phyloP scores from a whole-genome alignment of 2,113 vertebrate genomes.

The Dryoscopus gambensis region DNA sequence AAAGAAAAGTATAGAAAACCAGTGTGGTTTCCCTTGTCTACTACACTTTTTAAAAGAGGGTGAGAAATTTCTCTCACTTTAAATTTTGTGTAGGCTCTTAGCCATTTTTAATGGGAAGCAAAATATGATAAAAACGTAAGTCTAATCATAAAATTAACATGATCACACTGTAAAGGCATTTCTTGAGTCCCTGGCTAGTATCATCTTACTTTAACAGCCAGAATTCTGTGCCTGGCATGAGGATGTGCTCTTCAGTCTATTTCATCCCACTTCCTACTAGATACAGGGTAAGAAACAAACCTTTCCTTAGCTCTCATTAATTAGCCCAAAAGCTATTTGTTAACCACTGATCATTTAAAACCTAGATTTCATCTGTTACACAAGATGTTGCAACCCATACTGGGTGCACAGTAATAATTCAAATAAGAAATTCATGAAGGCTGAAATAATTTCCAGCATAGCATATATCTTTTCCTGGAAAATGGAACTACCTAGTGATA shows the following conservation, averaged over 20 bases:
- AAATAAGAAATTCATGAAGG: neutral
- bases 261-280: neutral
- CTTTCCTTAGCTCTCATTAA: neutral
- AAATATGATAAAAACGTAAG: neutral
- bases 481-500: neutral
- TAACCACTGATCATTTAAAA: neutral
- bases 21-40: neutral
- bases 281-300: neutral
- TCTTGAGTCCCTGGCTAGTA: neutral
- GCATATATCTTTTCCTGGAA: neutral
- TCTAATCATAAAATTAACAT: neutral
- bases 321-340: neutral
- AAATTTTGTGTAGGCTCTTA: neutral
- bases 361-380: neutral
- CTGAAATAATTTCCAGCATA: neutral
- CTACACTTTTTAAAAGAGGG: neutral
- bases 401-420: neutral
- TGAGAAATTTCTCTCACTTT: neutral
- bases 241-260: neutral
- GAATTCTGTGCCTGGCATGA: neutral
- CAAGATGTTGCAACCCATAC: neutral
- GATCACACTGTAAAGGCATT: neutral
- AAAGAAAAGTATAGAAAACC: neutral
- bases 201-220: neutral
- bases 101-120: neutral